phyloP scores from a whole-genome alignment of 2,797 vertebrate genomes.

The Peromyscus attwateri region DNA sequence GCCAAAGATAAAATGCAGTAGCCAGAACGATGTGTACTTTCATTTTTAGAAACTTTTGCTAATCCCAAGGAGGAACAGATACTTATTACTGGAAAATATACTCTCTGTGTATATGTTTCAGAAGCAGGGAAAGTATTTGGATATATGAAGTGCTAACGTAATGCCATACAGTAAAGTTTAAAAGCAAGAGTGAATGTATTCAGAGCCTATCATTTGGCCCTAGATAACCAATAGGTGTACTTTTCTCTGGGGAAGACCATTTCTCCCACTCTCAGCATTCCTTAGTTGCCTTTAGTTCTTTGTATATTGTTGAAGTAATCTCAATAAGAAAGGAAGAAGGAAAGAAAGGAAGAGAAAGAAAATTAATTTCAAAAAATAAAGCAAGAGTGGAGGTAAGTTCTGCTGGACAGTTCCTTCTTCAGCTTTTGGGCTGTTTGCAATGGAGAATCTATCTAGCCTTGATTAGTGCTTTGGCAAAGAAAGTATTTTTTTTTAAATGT shows the following conservation, averaged over 20 bases:
- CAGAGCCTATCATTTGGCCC: neutral
- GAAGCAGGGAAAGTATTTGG: neutral
- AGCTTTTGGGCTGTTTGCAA: neutral
- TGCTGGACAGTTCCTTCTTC: neutral
- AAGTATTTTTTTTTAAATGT: neutral
- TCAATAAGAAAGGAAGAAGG: neutral
- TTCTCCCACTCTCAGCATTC: no score
- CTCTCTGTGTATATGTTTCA: neutral
- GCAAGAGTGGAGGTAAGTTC: neutral
- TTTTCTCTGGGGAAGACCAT: neutral
- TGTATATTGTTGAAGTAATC: neutral
- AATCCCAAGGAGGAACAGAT: neutral
- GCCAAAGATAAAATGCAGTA: constrained; percentile 65
- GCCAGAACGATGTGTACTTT: constrained; percentile 17
- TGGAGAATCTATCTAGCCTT: neutral
- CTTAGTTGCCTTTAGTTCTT: neutral
- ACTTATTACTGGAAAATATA: neutral
- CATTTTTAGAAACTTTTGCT: constrained; percentile 32
- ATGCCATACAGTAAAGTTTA: neutral
- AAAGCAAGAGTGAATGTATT: neutral
- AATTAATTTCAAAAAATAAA: neutral
- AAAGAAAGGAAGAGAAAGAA: no score
- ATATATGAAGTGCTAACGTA: neutral
- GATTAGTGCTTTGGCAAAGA: neutral
- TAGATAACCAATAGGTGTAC: neutral